Conservation (phyloP, 1,140 invertebrate genomes). For the Zaprionus taronus region DNA sequence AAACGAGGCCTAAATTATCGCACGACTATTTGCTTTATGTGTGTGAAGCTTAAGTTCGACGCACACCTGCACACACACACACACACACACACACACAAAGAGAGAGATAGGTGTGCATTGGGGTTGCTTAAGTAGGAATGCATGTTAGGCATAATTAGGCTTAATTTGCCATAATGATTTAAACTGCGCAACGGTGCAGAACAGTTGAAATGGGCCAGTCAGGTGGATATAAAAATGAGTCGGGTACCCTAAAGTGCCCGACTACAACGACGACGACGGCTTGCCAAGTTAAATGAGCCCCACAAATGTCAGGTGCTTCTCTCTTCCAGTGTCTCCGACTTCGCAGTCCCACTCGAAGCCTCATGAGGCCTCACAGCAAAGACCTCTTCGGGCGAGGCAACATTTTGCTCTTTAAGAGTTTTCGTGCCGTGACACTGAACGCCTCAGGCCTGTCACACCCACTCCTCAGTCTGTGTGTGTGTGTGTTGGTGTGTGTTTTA, state of each 20-base stretch:
- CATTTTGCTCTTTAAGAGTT: slow-evolving; percentile 64
- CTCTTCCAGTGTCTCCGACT: slow-evolving; percentile 13
- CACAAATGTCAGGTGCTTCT: slow-evolving; percentile 69
- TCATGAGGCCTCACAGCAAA: neutral
- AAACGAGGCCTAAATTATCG: slow-evolving; percentile 44
- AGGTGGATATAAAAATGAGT: slow-evolving; percentile 53
- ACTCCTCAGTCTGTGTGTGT: neutral
- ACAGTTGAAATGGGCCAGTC: slow-evolving; percentile 61
- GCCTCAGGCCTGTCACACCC: slow-evolving; percentile 36
- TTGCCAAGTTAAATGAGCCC: slow-evolving; percentile 37
- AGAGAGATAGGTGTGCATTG: neutral
- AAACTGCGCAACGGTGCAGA: slow-evolving; percentile 68
- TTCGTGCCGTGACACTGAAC: slow-evolving; percentile 71
- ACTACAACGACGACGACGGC: slow-evolving; percentile 10
- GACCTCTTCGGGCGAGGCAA: slow-evolving; percentile 20
- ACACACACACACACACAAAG: neutral
- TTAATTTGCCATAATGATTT: slow-evolving; percentile 79
- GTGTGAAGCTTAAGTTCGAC: slow-evolving; percentile 7
- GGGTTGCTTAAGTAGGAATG: slow-evolving; percentile 65
- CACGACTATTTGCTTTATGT: slow-evolving; percentile 32
- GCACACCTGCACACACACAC: slow-evolving; percentile 20
- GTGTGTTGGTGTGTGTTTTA: slow-evolving; percentile 43
- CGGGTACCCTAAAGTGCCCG: slow-evolving; percentile 50
- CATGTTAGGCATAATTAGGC: slow-evolving; percentile 76
- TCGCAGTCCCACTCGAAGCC: neutral